Conservation (phyloP, 2,113 vertebrate species). For the Labeo rohita region DNA sequence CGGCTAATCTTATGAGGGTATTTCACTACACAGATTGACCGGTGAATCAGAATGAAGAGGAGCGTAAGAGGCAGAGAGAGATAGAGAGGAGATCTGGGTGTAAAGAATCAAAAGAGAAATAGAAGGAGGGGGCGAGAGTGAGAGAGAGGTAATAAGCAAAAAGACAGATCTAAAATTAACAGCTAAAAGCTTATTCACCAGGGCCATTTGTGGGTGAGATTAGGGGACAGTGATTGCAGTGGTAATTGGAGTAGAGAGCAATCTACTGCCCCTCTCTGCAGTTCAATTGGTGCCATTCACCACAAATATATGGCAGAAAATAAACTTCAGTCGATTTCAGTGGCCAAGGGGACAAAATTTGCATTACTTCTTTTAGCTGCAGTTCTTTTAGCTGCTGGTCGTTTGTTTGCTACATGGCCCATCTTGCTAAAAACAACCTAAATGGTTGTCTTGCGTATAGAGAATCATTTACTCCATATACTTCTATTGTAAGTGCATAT, state of each 20-base stretch:
- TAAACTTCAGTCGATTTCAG: conserved; percentile 38
- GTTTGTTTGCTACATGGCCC: background rate
- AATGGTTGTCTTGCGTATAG: background rate
- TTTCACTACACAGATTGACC: conserved; percentile 9
- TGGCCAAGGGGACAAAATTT: background rate
- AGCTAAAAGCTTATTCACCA: conserved; percentile 45
- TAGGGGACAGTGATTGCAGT: conserved; percentile 34
- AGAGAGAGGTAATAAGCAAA: conserved; percentile 33
- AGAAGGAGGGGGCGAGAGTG: conserved; percentile 1
- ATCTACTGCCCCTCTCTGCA: conserved; percentile 26
- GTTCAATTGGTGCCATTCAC: conserved; percentile 18
- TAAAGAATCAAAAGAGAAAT: conserved; percentile 7
- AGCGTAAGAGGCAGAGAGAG: background rate
- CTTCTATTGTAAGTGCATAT: background rate
- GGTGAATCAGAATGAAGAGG: background rate
- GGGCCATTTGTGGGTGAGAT: conserved; percentile 40
- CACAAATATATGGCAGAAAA: conserved; percentile 8
- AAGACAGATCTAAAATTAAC: conserved; percentile 26
- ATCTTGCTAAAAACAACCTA: background rate
- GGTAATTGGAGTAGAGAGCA: conserved; percentile 35
- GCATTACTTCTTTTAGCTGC: background rate
- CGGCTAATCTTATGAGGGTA: conserved; percentile 31
- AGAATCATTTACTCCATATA: background rate
- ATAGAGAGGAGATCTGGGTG: background rate
- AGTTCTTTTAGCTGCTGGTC: background rate